Evolutionary conservation across 30 jellyfish, hydroid and myxozoan genomes (phyloP).

Genomic region (Hydractinia echinata): DNA sequence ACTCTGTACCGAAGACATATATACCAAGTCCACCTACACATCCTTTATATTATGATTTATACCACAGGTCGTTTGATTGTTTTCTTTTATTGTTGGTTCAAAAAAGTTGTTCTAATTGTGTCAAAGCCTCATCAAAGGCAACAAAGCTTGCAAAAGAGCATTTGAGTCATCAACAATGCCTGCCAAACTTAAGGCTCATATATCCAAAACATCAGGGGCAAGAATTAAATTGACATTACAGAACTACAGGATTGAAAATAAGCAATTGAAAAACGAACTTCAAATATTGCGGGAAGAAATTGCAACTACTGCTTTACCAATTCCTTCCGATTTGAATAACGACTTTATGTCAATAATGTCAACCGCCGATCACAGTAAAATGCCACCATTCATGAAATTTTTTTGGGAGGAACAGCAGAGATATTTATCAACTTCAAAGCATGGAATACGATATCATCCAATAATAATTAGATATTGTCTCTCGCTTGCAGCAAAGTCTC

Average conservation of each 20-base stretch:
- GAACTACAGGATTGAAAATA: constrained; percentile 41
- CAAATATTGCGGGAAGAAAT: constrained; percentile 35
- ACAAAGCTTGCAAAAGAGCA: no score
- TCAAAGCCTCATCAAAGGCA: no score
- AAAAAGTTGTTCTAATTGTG: no score
- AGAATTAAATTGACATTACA: constrained; percentile 48
- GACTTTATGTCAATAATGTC: constrained; percentile 29
- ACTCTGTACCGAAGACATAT: no score
- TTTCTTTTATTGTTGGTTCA: no score
- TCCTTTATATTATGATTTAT: no score
- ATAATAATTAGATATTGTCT: not conserved
- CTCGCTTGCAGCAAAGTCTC: no score
- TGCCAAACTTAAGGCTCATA: constrained; percentile 52
- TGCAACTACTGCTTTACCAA: constrained; percentile 13
- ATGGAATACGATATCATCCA: constrained; percentile 64
- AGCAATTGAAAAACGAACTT: constrained; percentile 38
- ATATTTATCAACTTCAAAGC: constrained; percentile 36
- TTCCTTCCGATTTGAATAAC: constrained; percentile 32
- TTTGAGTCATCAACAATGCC: no score
- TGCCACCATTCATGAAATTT: constrained; percentile 65
- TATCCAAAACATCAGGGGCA: constrained; percentile 43
- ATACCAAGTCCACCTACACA: no score
- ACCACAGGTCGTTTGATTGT: no score
- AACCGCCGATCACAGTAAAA: constrained; percentile 17
- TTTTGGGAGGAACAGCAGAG: constrained; percentile 81